Base-by-base conservation (phyloP, 1,140 invertebrate genomes). In the Nephila pilipes region DNA sequence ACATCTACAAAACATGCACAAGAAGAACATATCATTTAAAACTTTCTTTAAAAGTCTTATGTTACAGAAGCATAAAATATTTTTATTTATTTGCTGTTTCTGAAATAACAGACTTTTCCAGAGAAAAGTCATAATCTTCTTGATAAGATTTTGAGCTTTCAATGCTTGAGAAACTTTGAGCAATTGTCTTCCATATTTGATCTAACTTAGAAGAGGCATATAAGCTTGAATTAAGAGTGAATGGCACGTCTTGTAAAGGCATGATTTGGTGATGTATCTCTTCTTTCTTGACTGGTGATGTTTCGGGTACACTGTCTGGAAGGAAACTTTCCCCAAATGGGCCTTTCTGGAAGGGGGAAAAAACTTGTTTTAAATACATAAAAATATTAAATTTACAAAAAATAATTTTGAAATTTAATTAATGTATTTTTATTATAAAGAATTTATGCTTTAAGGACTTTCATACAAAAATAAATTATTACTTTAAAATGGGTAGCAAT, bases 21-120 rank as follows among this genome's bases (percentile, higher is more conserved):
- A 32, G 16, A 75, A 32, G 29, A 75, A 75, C 32, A 25, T 29
- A 32, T 75, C 29, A 29, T 69, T 32, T 18, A 75, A 75, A 75
- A 75, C 12, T 29, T 75, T 75, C 6, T 36, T 32, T 75, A 22
- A 20, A 75, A 4, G 20, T 75, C 29, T 75, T 75, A 32, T 2
- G 12, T 12, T 6, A 65, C 63, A 65, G n/a, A 25, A 10, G 6
- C 22, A 29, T 16, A 3, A 18, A 65, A 65, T 25, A 75, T 25
- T 32, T 69, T 87, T 80, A 93, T 46, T 93, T 93, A 16, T 93
- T 85, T 10, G 55, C 60, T 29, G 91, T 93, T 87, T 93, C 91
- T 25, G 91, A 63, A 87, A 93, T 93, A 60, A 93, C 91, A 32
- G 91, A 93, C 36, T 87, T 93, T 93, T 93, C 91, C 18, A 93